These are phyloP conservation scores for Agapostemon virescens DNA, from an alignment of 2,888 invertebrate species.

Conservation along the genomic window DNA sequence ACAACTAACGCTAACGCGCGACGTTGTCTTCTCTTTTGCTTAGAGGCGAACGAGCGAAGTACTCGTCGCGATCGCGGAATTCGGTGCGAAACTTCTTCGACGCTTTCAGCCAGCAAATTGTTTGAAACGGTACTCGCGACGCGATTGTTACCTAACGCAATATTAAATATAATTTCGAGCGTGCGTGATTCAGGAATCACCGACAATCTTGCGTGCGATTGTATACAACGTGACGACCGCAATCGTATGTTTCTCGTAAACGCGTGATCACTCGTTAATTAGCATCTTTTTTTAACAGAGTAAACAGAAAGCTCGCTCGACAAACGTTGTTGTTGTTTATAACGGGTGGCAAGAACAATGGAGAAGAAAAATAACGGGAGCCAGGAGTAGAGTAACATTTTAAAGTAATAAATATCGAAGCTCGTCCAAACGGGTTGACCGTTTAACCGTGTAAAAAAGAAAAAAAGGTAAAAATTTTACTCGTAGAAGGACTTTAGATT, in stretches of 20 bases:
- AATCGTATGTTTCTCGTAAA: constrained; percentile 16
- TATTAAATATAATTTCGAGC: constrained; percentile 5
- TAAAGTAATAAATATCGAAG: constrained; percentile 7
- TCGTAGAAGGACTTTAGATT: constrained; percentile 17
- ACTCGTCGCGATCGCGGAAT: background rate
- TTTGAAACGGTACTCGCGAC: background rate
- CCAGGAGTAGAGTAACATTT: constrained; percentile 13
- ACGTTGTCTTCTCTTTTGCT: constrained; percentile 13
- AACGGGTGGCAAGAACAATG: background rate
- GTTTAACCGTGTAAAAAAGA: constrained; percentile 17
- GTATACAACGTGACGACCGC: constrained; percentile 10
- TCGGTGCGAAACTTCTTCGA: background rate
- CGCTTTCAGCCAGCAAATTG: constrained; percentile 7
- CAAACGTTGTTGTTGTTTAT: constrained; percentile 42
- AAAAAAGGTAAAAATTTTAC: constrained; percentile 13
- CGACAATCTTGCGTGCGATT: constrained; percentile 54
- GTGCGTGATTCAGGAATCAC: constrained; percentile 44
- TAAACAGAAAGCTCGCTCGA: constrained; percentile 4
- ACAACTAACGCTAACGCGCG: constrained; percentile 4
- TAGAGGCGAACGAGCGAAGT: background rate
- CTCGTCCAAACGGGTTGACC: constrained; percentile 20
- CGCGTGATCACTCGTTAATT: constrained; percentile 31
- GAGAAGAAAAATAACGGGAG: background rate
- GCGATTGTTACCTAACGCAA: background rate
- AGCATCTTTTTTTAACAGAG: constrained; percentile 35